Evolutionary conservation across 2,113 vertebrate species (phyloP).

Genomic region (Craseonycteris thonglongyai): DNA sequence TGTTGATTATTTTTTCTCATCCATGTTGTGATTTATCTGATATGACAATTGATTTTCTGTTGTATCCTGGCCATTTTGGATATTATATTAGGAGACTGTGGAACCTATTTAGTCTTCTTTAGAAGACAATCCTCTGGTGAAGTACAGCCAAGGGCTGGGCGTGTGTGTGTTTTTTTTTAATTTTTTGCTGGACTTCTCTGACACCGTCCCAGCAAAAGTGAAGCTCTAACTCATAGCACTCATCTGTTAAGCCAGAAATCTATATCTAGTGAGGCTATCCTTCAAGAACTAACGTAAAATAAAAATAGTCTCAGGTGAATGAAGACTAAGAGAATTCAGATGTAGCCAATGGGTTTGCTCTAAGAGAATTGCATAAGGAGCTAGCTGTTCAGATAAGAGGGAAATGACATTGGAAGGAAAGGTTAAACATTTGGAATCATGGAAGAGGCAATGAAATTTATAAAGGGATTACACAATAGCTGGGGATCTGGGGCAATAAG

Average conservation of each 20-base stretch:
- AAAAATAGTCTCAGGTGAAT: not conserved
- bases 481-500: not conserved
- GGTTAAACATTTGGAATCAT: not conserved
- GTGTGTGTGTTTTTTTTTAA: not conserved
- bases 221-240: not conserved
- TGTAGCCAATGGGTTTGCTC: not conserved
- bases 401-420: not conserved
- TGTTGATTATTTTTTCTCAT: not conserved
- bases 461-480: not conserved
- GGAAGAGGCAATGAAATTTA: not conserved
- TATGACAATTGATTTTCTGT: not conserved
- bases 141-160: not conserved
- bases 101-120: not conserved
- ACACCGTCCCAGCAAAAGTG: not conserved
- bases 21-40: not conserved
- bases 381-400: not conserved
- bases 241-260: not conserved
- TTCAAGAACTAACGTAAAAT: not conserved
- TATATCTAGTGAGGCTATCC: not conserved
- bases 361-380: not conserved
- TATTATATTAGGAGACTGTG: not conserved
- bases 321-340: not conserved
- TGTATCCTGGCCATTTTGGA: not conserved
- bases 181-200: not conserved
- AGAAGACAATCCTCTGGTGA: not conserved